These are phyloP conservation scores for Ornithoptera alexandrae DNA, from an alignment of 2,888 invertebrate genomes.

Conservation along the genomic window DNA sequence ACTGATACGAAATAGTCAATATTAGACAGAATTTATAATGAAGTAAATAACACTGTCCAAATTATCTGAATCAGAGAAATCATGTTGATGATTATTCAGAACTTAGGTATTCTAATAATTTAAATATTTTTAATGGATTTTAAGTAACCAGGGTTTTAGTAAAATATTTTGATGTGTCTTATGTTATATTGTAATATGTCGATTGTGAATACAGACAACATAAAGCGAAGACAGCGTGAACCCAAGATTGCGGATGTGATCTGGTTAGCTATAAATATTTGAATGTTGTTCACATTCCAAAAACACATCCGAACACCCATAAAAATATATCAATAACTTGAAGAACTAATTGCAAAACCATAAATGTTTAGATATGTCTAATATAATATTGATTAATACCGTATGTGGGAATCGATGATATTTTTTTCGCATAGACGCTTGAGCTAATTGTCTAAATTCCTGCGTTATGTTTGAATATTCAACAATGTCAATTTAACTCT, in stretches of 20 bases:
- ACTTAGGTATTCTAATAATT: background rate
- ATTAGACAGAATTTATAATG: too few species aligned
- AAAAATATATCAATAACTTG: slow-evolving; percentile 23
- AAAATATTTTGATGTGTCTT: background rate
- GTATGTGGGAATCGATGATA: slow-evolving; percentile 2
- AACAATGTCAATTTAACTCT: background rate
- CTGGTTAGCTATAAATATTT: slow-evolving; percentile 24
- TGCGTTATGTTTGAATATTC: background rate
- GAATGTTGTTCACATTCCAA: slow-evolving; percentile 18
- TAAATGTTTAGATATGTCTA: slow-evolving; percentile 18
- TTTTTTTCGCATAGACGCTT: slow-evolving; percentile 2
- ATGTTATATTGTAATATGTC: background rate
- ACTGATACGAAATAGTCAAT: too few species aligned
- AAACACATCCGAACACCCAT: slow-evolving; percentile 27
- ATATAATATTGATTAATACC: slow-evolving; percentile 15
- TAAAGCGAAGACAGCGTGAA: background rate
- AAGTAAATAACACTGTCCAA: background rate
- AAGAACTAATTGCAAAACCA: slow-evolving; percentile 24
- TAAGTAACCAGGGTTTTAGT: background rate
- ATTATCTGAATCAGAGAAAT: background rate
- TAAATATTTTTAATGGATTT: background rate
- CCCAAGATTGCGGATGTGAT: slow-evolving; percentile 22
- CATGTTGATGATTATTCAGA: background rate
- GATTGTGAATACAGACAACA: background rate
- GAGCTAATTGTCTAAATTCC: background rate